phyloP scores from a whole-genome alignment of 2,113 vertebrate genomes.

The Cynopterus brachyotis region DNA sequence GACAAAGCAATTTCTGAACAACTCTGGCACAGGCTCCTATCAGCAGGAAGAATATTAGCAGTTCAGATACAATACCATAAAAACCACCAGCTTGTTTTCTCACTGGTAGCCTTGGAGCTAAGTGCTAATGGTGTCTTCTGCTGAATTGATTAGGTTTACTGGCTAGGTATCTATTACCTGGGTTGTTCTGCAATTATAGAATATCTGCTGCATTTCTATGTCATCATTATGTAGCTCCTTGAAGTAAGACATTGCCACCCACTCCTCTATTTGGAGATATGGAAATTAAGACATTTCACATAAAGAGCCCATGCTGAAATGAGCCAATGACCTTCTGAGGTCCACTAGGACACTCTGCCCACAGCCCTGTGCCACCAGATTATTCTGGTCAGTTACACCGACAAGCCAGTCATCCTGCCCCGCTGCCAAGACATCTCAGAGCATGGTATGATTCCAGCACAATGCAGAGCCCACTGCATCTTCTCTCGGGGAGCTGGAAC shows the following conservation, averaged over 20 bases:
- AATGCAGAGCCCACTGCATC: background rate
- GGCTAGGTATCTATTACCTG: slow-evolving; percentile 41
- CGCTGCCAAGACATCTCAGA: background rate
- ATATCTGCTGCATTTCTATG: slow-evolving; percentile 35
- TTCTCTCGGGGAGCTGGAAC: background rate
- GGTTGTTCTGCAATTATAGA: slow-evolving; percentile 2
- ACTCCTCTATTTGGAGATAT: background rate
- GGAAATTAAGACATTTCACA: background rate
- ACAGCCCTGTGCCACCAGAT: background rate
- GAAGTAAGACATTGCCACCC: background rate
- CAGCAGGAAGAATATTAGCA: slow-evolving; percentile 63
- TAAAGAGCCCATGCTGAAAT: background rate
- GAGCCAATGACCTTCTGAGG: background rate
- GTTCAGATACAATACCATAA: slow-evolving; percentile 65
- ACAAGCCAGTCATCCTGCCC: background rate
- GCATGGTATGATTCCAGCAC: background rate
- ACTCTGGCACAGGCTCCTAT: slow-evolving; percentile 41
- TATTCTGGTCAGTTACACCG: background rate
- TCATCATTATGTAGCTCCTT: slow-evolving; percentile 23
- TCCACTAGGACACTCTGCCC: too few species aligned
- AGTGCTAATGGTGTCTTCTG: slow-evolving; percentile 54
- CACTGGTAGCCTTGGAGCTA: slow-evolving; percentile 53
- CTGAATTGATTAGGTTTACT: slow-evolving; percentile 60
- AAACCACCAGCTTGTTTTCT: slow-evolving; percentile 54
- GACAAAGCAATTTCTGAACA: slow-evolving; percentile 67